phyloP scores from a whole-genome alignment of 2,113 vertebrate genomes.

The Eubucco bourcierii region DNA sequence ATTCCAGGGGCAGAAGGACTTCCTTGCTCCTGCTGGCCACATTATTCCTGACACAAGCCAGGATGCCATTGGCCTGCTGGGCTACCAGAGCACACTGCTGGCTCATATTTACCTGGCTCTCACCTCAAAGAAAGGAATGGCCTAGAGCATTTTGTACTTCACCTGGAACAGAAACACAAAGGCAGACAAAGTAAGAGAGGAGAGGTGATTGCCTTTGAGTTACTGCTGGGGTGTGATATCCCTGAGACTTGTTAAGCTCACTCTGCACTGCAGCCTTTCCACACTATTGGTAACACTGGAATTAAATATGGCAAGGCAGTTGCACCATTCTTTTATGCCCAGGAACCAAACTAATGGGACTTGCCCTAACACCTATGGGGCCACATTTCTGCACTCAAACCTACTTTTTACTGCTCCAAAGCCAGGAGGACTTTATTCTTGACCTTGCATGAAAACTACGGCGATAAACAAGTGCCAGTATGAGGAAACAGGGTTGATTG shows the following conservation, averaged over 20 bases:
- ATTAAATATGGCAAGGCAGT: not conserved
- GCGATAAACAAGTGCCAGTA: not conserved
- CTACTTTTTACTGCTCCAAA: not conserved
- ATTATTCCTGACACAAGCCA: too few relatives aligned
- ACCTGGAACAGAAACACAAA: not conserved
- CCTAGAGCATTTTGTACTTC: not conserved
- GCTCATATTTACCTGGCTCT: too few relatives aligned
- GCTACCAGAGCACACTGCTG: too few relatives aligned
- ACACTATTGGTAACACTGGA: not conserved
- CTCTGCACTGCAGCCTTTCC: not conserved
- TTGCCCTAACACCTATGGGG: not conserved
- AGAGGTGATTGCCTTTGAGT: not conserved
- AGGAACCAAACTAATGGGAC: not conserved
- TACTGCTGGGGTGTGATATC: not conserved
- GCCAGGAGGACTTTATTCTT: not conserved
- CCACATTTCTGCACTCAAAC: constrained; percentile 2
- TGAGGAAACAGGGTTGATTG: not conserved
- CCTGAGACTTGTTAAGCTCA: not conserved
- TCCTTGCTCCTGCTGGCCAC: too few relatives aligned
- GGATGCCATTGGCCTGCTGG: too few relatives aligned
- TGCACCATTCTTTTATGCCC: not conserved
- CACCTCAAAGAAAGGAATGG: not conserved
- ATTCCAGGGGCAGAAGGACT: too few relatives aligned
- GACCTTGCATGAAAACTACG: not conserved
- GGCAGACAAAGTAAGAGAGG: not conserved